Percentiles rank a stretch among this genome's conserved stretches.
phyloP scores from a whole-genome alignment of 2,113 vertebrate species.

The Sapayoa aenigma region DNA sequence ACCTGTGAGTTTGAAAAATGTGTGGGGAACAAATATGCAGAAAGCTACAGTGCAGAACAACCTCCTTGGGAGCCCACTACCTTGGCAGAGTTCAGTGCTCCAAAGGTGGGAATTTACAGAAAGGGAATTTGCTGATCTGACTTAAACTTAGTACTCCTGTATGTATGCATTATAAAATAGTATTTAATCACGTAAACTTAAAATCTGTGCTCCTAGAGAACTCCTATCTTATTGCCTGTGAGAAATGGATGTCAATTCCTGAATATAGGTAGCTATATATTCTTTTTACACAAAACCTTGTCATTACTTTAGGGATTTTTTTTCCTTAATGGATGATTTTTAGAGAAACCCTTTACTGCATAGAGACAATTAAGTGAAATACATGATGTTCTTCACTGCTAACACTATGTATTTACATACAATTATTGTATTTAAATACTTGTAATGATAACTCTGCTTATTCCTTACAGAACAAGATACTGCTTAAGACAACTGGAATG shows the following conservation, averaged over 20 bases:
- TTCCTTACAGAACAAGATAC: not conserved
- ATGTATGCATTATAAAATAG: not conserved
- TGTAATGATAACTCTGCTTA: not conserved
- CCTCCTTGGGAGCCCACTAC: not conserved
- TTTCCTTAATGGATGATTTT: not conserved
- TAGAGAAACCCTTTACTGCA: not conserved
- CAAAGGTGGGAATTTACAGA: not conserved
- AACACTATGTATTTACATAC: not conserved
- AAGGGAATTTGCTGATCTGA: not conserved
- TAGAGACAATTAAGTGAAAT: not conserved
- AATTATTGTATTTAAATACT: not conserved
- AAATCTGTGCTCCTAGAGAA: not conserved
- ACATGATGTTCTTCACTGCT: not conserved
- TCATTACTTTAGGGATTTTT: not conserved
- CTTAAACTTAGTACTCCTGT: not conserved
- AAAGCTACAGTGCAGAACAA: not conserved
- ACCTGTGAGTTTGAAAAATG: not conserved
- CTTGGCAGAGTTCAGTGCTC: not conserved
- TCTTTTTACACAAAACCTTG: not conserved
- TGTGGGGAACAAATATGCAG: not conserved
- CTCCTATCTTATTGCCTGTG: not conserved
- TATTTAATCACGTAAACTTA: not conserved
- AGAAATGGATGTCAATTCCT: not conserved
- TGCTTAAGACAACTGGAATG: not conserved
- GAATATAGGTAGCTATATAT: not conserved